Evolutionary conservation across 2,888 invertebrate species (phyloP).

Genomic region (Stenchaetothrips biformis): DNA sequence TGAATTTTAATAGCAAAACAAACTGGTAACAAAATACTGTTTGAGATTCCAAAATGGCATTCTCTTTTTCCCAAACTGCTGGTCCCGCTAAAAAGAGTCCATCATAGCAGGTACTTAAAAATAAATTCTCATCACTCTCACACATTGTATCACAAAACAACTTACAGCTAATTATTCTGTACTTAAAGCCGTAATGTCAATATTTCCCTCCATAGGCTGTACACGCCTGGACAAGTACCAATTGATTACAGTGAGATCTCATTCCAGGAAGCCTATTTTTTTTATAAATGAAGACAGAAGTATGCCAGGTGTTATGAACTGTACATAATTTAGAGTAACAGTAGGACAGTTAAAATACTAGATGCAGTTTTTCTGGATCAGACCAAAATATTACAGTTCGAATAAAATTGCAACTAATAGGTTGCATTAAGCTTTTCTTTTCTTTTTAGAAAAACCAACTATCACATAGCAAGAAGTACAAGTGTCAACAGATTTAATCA

Average conservation of each 20-base stretch:
- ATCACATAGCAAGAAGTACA: too few species aligned
- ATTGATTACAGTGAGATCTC: slow-evolving; percentile 10
- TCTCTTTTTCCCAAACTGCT: neutral
- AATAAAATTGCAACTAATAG: too few species aligned
- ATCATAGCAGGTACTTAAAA: slow-evolving; percentile 10
- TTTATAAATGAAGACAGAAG: neutral
- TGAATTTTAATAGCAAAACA: neutral
- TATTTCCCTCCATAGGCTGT: neutral
- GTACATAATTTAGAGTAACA: neutral
- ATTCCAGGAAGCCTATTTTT: neutral
- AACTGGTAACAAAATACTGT: neutral
- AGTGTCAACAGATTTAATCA: too few species aligned
- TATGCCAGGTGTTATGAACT: neutral
- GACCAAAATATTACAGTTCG: too few species aligned
- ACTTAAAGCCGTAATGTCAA: neutral
- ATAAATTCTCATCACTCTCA: neutral
- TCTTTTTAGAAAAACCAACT: too few species aligned
- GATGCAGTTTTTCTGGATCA: too few species aligned
- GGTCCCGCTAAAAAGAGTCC: slow-evolving; percentile 20
- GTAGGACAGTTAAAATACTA: neutral
- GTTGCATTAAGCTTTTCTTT: too few species aligned
- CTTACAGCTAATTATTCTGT: slow-evolving; percentile 1
- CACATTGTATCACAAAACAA: slow-evolving; percentile 10
- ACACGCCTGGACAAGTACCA: neutral
- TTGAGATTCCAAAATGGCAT: neutral